Evolutionary conservation across 1,140 invertebrate genomes (phyloP).

Genomic region (Neomicropteryx cornuta): DNA sequence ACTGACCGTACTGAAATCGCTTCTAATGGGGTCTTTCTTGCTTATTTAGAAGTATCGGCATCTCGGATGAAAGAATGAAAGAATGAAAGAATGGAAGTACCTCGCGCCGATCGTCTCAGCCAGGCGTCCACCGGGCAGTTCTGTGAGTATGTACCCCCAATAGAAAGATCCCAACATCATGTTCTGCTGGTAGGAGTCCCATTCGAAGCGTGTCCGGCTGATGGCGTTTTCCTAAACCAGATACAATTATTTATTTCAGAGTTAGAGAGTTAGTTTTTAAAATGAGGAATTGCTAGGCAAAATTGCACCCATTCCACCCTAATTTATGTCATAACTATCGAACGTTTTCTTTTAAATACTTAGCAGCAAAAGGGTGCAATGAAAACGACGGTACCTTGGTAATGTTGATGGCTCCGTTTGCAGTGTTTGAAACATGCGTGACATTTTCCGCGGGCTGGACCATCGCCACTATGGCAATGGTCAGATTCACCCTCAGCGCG

Average conservation of each 20-base stretch:
- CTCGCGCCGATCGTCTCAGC: constrained; percentile 75
- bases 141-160: constrained; percentile 83
- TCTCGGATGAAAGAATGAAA: no score
- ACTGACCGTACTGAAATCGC: no score
- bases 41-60: no score
- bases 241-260: no score
- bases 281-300: no score
- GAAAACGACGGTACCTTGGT: constrained; percentile 24
- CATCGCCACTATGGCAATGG: constrained; percentile 85
- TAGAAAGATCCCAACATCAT: constrained; percentile 76
- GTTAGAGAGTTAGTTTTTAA: no score
- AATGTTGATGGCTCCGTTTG: constrained; percentile 19
- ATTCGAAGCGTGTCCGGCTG: constrained; percentile 43
- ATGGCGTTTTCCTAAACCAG: constrained; percentile 6
- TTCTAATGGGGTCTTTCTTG: no score
- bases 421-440: constrained; percentile 10
- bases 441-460: constrained; percentile 40
- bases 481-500: constrained; percentile 77
- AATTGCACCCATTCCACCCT: no score
- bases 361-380: no score
- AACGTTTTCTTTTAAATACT: no score
- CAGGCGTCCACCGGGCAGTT: constrained; percentile 75
- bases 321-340: no score
- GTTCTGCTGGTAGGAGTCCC: constrained; percentile 65
- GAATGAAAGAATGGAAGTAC: no score